Percentiles rank a stretch among this genome's conserved stretches.
These are phyloP conservation scores for Conus ventricosus DNA, from an alignment of 1,140 invertebrate species.

Conservation along the genomic window DNA sequence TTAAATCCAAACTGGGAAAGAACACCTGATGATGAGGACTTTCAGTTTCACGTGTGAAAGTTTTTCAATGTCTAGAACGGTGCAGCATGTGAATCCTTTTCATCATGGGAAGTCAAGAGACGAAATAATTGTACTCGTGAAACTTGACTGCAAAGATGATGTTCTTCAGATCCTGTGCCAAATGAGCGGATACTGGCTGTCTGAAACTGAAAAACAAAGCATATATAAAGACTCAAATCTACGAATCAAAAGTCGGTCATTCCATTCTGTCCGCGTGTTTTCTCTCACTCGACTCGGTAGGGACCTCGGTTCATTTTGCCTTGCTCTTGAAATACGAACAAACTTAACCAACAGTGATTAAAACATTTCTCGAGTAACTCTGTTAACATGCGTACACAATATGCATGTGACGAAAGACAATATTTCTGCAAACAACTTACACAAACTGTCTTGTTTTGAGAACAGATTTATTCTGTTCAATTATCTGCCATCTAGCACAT, in stretches of 20 bases:
- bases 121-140: neutral
- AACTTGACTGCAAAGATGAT: no score
- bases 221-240: neutral
- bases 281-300: neutral
- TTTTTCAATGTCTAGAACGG: no score
- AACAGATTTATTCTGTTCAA: neutral
- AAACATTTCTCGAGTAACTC: neutral
- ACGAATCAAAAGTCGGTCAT: neutral
- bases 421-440: neutral
- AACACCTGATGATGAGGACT: no score
- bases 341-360: neutral
- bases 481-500: slow-evolving; percentile 52
- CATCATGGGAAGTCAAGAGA: neutral
- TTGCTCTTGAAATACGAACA: neutral
- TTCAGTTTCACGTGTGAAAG: no score
- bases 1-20: no score
- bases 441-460: neutral
- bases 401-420: neutral
- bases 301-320: neutral
- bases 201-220: neutral
- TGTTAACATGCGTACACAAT: neutral
- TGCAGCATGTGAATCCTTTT: no score
- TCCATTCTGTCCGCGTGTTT: neutral
- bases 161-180: neutral
- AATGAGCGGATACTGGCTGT: neutral